Evolutionary conservation across 2,797 vertebrate species (phyloP).

Genomic region (Anisognathus igniventris): DNA sequence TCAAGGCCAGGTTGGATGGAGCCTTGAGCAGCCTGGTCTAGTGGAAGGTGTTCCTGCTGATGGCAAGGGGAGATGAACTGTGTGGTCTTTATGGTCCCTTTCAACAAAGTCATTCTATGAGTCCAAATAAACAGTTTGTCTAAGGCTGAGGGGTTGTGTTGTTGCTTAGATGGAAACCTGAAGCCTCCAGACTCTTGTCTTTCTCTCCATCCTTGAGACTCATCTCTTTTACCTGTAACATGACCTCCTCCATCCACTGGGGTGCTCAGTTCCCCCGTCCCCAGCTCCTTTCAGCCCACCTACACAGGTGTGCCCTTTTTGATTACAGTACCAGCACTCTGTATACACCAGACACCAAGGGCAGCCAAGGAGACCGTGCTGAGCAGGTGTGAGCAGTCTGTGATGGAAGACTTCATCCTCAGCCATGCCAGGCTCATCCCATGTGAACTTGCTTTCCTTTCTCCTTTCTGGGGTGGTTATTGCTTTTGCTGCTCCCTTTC

Average conservation of each 20-base stretch:
- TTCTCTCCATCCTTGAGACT: background rate
- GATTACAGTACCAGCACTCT: background rate
- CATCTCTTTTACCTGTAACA: background rate
- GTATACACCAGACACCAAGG: background rate
- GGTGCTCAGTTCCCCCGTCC: background rate
- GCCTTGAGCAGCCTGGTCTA: background rate
- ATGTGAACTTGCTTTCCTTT: background rate
- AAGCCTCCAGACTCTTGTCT: background rate
- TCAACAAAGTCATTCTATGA: background rate
- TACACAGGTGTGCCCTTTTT: no score
- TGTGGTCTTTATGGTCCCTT: background rate
- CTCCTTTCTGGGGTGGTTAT: background rate
- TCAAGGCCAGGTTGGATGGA: background rate
- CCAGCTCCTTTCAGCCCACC: background rate
- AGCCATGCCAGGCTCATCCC: background rate
- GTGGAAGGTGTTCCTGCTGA: background rate
- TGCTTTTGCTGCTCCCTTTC: background rate
- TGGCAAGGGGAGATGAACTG: background rate
- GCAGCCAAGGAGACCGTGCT: rapidly evolving
- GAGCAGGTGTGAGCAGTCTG: background rate
- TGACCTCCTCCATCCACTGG: background rate
- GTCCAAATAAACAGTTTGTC: background rate
- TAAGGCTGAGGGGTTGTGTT: background rate
- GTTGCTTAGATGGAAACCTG: background rate
- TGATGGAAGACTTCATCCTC: background rate